Evolutionary conservation across 1,140 invertebrate genomes (phyloP).

Genomic region (Bombus picipes): DNA sequence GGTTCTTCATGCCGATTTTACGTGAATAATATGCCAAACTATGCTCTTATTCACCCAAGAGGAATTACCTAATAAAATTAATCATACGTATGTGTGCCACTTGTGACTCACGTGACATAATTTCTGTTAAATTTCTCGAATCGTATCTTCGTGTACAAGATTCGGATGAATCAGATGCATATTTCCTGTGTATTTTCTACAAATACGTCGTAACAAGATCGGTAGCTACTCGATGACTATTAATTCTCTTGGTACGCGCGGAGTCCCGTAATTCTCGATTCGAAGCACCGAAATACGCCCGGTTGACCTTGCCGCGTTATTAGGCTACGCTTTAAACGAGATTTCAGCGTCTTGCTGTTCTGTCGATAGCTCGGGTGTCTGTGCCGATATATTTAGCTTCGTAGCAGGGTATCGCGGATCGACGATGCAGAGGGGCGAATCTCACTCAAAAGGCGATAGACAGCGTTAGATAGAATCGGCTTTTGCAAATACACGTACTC

Average conservation of each 20-base stretch:
- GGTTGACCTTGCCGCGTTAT: slow-evolving; percentile 62
- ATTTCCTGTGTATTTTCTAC: neutral
- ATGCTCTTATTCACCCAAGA: neutral
- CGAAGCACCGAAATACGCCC: slow-evolving; percentile 55
- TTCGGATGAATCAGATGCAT: neutral
- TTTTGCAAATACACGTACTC: neutral
- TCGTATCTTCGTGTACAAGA: neutral
- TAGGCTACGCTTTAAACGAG: slow-evolving; percentile 60
- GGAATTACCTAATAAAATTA: neutral
- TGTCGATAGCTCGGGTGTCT: slow-evolving; percentile 58
- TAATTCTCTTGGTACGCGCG: slow-evolving; percentile 20
- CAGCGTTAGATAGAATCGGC: neutral
- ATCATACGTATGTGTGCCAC: neutral
- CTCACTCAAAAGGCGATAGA: slow-evolving; percentile 15
- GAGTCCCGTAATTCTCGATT: slow-evolving; percentile 43
- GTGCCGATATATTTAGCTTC: slow-evolving; percentile 65
- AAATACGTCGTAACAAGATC: slow-evolving; percentile 8
- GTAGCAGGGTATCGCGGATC: slow-evolving; percentile 48
- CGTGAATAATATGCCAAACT: neutral
- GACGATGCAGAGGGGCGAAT: slow-evolving; percentile 33
- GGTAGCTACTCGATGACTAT: neutral
- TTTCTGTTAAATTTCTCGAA: neutral
- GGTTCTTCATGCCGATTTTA: neutral
- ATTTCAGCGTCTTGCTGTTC: slow-evolving; percentile 54
- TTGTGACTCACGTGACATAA: neutral